Base-by-base conservation (phyloP, 2,888 invertebrate species). In the Brachyptera putata region DNA sequence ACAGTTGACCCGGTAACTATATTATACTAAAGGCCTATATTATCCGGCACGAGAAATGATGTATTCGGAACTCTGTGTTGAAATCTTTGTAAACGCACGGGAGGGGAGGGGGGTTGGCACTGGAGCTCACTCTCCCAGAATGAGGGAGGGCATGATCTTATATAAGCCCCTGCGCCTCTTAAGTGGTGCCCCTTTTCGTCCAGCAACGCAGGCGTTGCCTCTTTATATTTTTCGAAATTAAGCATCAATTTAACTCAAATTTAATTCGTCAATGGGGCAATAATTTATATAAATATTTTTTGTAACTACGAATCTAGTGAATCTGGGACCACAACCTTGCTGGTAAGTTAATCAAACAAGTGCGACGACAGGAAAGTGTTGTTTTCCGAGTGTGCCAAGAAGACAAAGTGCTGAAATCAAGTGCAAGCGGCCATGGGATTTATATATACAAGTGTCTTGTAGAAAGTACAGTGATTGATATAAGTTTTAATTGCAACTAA, bases 101-200 rank as follows among this genome's bases (percentile, higher is more conserved):
- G 21, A 26, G 43, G 46, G 53, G 39, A 53, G 62, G 59, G 57
- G 34, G 46, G 50, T 61, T 61, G 61, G 61, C 61, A 61, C 36
- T 36, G 16, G 48, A 58, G 56, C 57, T 41, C 37, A 37, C 57
- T 37, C 39, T 48, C 56, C 68, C 68, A 68, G 68, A 72, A 76
- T 76, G 75, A 78, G 76, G 79, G 77, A 76, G 77, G 77, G 77
- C 79, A 77, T 57, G 77, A 77, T 76, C 76, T 80, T 81, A 81
- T 80, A 81, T 80, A 81, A 80, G 76, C 75, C 73, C 75, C 73
- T 74, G 73, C 76, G 74, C 71, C 72, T 70, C 72, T 70, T 61
- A 49, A 60, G 62, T 61, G 64, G 64, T 73, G 80, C 79, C 73
- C 80, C 80, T 80, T 80, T 77, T 77, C 77, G 73, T 78, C 77